Evolutionary conservation across 2,113 vertebrate species (phyloP), one percentile per base, ranked within the genome.

Genomic region (Thalassoma bifasciatum): DNA sequence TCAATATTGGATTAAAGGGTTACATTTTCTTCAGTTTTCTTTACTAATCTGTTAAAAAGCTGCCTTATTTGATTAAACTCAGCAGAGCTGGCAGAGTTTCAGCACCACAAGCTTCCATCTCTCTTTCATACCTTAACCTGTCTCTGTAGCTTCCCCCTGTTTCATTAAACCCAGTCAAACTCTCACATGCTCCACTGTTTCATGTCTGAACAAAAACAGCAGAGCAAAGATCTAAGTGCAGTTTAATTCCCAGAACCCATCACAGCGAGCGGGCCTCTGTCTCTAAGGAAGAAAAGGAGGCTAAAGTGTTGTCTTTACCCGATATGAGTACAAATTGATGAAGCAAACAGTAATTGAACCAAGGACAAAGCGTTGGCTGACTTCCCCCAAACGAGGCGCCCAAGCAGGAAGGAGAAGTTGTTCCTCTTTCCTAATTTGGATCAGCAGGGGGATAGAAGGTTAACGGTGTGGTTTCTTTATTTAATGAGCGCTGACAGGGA

Each of bases 351-450:
- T 54, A 46, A 78, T 36, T 34, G 44, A 37, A 5, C 7, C 13
- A 72, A 85, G 71, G 72, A 79, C 61, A 72, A 72, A 72, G 59
- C 63, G 12, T 57, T 75, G 76, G 81, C 81, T 24, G 65, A 72
- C 72, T 46, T 75, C 77, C 62, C 62, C 10, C 2, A 47, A 69
- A 34, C 1, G 2, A 24, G 34, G 51, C 37, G 44, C 61, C 5
- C 47, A 14, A 3, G 50, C 10, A 44, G 66, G 59, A 56, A 23
- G 42, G 7, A 37, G 56, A 53, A 38, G 56, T 13, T 14, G 21
- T 78, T 56, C 59, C 24, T 57, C 36, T 58, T 37, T 37, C 40
- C 23, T 66, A 38, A 66, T 64, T 54, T 51, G 52, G 23, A 64
- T 72, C 42, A 4, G 23, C 50, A 21, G 47, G 50, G 66, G 66